Percentiles rank a stretch among this genome's conserved stretches.
Conservation (phyloP, 2,113 vertebrate species). For the Rissa tridactyla region DNA sequence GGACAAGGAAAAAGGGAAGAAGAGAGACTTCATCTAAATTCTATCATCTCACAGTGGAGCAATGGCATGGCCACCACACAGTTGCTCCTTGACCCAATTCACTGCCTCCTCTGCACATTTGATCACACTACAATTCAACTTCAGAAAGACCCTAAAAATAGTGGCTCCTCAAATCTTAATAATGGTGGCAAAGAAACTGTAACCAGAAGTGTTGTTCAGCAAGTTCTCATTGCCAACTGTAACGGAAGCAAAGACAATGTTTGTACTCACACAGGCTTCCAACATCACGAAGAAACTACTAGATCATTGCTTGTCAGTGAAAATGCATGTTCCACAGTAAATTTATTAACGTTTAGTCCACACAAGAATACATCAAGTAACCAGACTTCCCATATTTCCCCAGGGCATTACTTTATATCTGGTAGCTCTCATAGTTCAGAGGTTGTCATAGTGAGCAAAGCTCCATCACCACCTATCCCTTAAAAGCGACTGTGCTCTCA, state of each 20-base stretch:
- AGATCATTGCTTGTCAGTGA: background rate
- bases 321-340: background rate
- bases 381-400: background rate
- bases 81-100: background rate
- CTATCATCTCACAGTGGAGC: accelerated
- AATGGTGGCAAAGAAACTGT: background rate
- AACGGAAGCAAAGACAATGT: background rate
- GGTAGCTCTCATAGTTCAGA: background rate
- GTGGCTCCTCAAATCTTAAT: background rate
- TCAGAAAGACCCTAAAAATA: background rate
- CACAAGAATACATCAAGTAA: background rate
- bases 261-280: background rate
- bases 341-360: background rate
- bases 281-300: background rate
- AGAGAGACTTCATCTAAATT: background rate
- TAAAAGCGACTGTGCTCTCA: background rate
- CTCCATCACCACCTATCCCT: background rate
- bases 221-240: background rate
- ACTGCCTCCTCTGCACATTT: background rate
- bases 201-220: background rate
- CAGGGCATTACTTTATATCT: background rate
- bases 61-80: background rate
- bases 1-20: background rate
- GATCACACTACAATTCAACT: background rate
- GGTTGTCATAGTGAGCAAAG: background rate